Base-by-base conservation (phyloP, 2,797 vertebrate species). In the Dipus sagitta region DNA sequence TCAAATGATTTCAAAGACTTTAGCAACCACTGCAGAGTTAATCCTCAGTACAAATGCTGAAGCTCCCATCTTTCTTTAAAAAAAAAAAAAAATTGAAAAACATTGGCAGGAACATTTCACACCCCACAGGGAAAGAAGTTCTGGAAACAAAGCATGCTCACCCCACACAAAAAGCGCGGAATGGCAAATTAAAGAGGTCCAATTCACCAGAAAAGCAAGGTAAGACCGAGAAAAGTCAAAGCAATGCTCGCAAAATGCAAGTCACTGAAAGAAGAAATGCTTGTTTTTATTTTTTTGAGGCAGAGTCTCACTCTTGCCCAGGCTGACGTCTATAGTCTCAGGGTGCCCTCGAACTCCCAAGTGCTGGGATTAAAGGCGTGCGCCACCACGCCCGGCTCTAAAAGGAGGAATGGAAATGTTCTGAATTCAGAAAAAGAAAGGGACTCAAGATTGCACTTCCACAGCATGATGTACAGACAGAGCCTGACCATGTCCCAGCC, bases 1-100 rank as follows among this genome's bases (percentile, higher is more conserved):
- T 92, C 83, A 83, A 88, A 85, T 86, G 84, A 93, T 95, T 94
- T 92, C 87, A 90, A 95, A 94, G 96, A 85, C 42, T 88, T 94
- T 72, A 96, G 86, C 88, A 95, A 81, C 65, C 47, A 82, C 92
- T 89, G 82, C 90, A 65, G 68, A 80, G 92, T 54, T 96, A 90
- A 92, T 95, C 92, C 90, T 96, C 85, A 58, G 60, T 21, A 74
- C 85, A 81, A 94, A 95, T 77, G 88, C 90, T n/a, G n/a, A n/a
- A 67, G 88, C 75, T 81, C 83, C 64, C 76, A 81, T 87, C 86
- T 60, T 71, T 86, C 70, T 94, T 74, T 77, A 60, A 10, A 28
- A 72, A 38, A 86, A 70, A 62, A 70, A n/a, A 81, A 81, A 84
- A n/a, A n/a, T n/a, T n/a, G n/a, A n/a, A n/a, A 88, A 79, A 91